Evolutionary conservation across 2,113 vertebrate species (phyloP).

Genomic region (Alces alces): DNA sequence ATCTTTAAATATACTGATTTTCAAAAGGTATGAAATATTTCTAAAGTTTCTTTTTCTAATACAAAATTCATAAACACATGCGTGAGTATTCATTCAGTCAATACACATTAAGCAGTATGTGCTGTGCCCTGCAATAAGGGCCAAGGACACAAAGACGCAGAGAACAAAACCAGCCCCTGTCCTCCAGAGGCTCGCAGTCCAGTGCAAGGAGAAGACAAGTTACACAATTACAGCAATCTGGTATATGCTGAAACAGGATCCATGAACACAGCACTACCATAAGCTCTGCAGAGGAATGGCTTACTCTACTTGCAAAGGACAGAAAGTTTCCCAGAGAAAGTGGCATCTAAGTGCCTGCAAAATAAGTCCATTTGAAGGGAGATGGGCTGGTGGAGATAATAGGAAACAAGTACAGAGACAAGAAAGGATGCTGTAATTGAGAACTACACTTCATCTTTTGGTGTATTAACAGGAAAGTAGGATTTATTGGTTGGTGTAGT

Average conservation of each 20-base stretch:
- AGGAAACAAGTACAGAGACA: not conserved
- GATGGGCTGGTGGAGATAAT: not conserved
- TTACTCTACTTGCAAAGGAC: not conserved
- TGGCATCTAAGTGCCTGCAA: not conserved
- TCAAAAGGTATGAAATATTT: not conserved
- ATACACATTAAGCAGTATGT: not conserved
- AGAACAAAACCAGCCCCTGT: not conserved
- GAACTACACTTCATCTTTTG: not conserved
- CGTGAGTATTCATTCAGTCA: not conserved
- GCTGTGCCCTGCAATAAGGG: not conserved
- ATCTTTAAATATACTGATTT: not conserved
- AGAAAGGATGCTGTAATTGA: not conserved
- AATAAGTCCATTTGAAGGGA: not conserved
- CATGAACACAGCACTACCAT: not conserved
- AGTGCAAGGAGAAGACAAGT: not conserved
- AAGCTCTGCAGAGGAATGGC: not conserved
- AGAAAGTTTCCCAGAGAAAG: not conserved
- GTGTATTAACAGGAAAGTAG: not conserved
- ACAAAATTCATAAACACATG: not conserved
- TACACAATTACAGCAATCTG: not conserved
- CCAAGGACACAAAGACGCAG: not conserved
- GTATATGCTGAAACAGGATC: not conserved
- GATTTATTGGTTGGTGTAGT: not conserved
- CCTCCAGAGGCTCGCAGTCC: not conserved
- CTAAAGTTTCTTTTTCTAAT: not conserved